These are phyloP conservation scores for Torymus tubicola DNA, from an alignment of 2,888 invertebrate species.

Conservation along the genomic window DNA sequence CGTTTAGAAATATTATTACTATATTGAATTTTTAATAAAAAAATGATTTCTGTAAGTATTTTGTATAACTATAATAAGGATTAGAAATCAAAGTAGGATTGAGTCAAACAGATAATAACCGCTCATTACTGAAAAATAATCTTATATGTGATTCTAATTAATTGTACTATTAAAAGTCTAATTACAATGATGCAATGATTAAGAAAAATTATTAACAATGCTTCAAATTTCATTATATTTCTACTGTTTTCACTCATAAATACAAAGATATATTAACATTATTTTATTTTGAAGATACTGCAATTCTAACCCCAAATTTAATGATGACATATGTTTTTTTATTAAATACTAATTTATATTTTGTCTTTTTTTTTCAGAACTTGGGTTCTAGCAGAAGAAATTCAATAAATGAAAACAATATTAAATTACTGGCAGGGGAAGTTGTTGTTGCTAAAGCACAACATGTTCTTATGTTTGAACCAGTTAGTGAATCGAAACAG, in stretches of 20 bases:
- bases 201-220: too few species aligned
- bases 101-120: too few species aligned
- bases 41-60: too few species aligned
- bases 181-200: too few species aligned
- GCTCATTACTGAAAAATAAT: too few species aligned
- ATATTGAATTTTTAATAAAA: too few species aligned
- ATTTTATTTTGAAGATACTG: conserved; percentile 18
- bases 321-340: neutral
- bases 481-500: conserved; percentile 87
- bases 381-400: conserved; percentile 70
- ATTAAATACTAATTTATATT: neutral
- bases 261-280: neutral
- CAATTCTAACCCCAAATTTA: neutral
- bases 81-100: too few species aligned
- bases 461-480: conserved; percentile 89
- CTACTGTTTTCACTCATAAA: neutral
- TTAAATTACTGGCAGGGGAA: conserved; percentile 82
- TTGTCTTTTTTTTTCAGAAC: conserved; percentile 61
- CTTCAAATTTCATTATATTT: too few species aligned
- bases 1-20: too few species aligned
- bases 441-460: conserved; percentile 88
- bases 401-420: conserved; percentile 69
- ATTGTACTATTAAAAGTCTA: too few species aligned
- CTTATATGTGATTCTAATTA: too few species aligned
- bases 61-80: too few species aligned